A percentile compares a stretch with the other conserved stretches of the same genome.
Conservation (phyloP, 2,888 invertebrate genomes). For the Brachylomia viminalis region DNA sequence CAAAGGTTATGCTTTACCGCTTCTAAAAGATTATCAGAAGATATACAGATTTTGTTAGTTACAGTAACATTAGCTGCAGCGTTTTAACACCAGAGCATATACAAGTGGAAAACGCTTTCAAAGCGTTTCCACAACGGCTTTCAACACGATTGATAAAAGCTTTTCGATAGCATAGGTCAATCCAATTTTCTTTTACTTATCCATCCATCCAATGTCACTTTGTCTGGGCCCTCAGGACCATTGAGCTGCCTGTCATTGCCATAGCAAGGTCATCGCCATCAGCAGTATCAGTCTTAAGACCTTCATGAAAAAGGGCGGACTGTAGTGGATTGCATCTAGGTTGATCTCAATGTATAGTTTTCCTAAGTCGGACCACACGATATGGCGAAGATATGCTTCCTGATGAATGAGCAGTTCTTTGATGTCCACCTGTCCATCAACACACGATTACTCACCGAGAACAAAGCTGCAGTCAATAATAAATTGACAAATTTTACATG, state of each 20-base stretch:
- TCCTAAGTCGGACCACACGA: neutral
- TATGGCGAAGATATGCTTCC: too few relatives aligned
- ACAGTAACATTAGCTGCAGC: neutral
- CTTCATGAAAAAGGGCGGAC: neutral
- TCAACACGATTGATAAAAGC: neutral
- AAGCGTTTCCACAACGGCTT: neutral
- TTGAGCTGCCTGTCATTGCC: too few relatives aligned
- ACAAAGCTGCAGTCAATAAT: neutral
- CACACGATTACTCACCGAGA: neutral
- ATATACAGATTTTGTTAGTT: neutral
- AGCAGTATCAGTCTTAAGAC: neutral
- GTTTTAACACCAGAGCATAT: neutral
- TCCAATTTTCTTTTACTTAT: too few relatives aligned
- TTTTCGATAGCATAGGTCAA: neutral
- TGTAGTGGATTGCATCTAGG: too few relatives aligned
- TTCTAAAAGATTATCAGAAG: neutral
- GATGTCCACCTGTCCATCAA: neutral
- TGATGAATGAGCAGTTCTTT: neutral
- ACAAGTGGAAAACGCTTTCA: neutral
- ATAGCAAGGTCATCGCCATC: neutral
- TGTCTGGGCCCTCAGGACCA: rapidly evolving
- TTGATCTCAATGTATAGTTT: neutral
- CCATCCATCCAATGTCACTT: neutral
- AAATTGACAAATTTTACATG: neutral
- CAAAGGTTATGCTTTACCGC: too few relatives aligned